Evolutionary conservation across 2,113 vertebrate genomes (phyloP).

Genomic region (Xenopus borealis): DNA sequence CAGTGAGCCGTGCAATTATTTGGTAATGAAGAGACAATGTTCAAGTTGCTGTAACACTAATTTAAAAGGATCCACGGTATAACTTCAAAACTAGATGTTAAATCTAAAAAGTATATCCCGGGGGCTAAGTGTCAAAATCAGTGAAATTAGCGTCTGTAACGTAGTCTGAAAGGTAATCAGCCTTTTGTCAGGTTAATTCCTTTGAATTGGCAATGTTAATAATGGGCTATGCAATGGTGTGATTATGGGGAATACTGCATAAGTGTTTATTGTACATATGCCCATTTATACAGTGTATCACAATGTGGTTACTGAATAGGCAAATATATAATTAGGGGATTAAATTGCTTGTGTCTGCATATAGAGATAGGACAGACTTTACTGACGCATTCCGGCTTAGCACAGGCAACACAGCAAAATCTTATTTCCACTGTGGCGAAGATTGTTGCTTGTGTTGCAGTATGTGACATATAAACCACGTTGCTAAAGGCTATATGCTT

Average conservation of each 20-base stretch:
- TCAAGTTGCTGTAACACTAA: constrained; percentile 29
- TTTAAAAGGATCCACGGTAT: constrained; percentile 34
- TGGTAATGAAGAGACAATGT: constrained; percentile 36
- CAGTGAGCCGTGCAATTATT: constrained; percentile 33
- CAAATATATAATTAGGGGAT: not conserved
- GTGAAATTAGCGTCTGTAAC: constrained; percentile 28
- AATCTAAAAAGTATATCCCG: constrained; percentile 38
- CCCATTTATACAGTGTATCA: not conserved
- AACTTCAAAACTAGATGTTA: constrained; percentile 40
- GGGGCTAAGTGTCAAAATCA: constrained; percentile 38
- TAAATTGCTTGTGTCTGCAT: not conserved
- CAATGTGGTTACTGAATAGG: not conserved
- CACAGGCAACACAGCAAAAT: too few species aligned
- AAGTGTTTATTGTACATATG: not conserved
- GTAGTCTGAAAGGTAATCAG: constrained; percentile 32
- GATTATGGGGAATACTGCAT: not conserved
- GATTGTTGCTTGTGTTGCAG: too few species aligned
- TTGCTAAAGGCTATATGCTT: too few species aligned
- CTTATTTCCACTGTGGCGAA: too few species aligned
- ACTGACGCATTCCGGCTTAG: too few species aligned
- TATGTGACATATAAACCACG: too few species aligned
- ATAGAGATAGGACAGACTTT: too few species aligned
- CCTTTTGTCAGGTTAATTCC: constrained; percentile 20
- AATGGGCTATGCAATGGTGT: not conserved
- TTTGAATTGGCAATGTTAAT: constrained; percentile 23